Conservation (phyloP, 2,797 vertebrate genomes). For the Melanogrammus aeglefinus region DNA sequence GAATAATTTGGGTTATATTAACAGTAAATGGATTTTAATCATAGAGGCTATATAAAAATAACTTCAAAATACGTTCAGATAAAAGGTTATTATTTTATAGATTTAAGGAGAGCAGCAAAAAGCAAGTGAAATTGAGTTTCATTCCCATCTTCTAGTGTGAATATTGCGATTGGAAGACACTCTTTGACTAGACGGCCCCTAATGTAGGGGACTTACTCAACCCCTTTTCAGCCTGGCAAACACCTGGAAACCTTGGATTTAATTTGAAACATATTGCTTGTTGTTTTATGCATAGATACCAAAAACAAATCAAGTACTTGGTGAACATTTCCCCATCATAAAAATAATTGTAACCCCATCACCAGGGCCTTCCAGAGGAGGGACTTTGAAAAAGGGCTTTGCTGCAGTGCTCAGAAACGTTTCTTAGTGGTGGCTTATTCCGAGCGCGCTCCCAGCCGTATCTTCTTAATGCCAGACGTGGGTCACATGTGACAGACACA, state of each 20-base stretch:
- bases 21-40: slow-evolving; percentile 3
- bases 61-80: neutral
- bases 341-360: neutral
- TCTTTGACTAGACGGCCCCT: neutral
- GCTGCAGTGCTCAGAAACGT: neutral
- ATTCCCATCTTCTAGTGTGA: neutral
- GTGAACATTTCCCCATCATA: neutral
- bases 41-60: slow-evolving; percentile 14
- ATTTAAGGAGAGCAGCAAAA: neutral
- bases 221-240: too few relatives aligned
- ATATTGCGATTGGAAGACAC: neutral
- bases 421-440: neutral
- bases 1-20: neutral
- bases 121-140: neutral
- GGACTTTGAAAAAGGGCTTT: neutral
- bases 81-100: neutral
- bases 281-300: slow-evolving; percentile 1
- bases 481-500: too few relatives aligned
- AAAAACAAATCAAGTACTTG: neutral
- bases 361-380: neutral
- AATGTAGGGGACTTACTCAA: neutral
- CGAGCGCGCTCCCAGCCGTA: too few relatives aligned
- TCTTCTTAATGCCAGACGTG: too few relatives aligned
- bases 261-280: neutral
- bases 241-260: neutral